Evolutionary conservation across 2,888 invertebrate species (phyloP), one percentile per base, ranked within the genome.

Genomic region (Drosophila picticornis): DNA sequence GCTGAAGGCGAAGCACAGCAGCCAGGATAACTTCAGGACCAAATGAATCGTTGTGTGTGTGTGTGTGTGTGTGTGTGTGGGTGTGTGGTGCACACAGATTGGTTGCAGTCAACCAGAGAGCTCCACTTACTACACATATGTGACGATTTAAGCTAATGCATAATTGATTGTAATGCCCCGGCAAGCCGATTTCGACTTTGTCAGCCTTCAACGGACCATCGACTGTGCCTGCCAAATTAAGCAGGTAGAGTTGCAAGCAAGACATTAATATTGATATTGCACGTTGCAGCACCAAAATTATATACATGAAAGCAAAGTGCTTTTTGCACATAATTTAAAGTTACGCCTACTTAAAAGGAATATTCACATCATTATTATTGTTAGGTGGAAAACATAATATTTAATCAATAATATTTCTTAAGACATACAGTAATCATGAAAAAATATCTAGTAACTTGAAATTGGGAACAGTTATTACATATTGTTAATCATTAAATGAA

Each of bases 131-230:
- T 38, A 61, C 80, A 67, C 72, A 72, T 71, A 83, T 84, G 84
- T 86, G 86, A 81, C 84, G 84, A 84, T 86, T 84, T 83, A 75
- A 81, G 72, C 81, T 81, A 84, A 84, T 84, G 81, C 84, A 84
- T 84, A 84, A 86, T 86, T 84, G 81, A 84, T 81, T 75, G 75
- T 75, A 83, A 84, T 75, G 79, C 77, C 57, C 55, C 58, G 72
- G 72, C 61, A 83, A 85, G 74, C 77, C 74, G 86, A 83, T 77
- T 77, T 80, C 55, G 64, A 69, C 70, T 70, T 68, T 71, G 72
- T 72, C 79, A 78, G 67, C 61, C 81, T 72, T 63, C 67, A 72
- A 59, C 53, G 48, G 64, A 63, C 69, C 75, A 51, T 59, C 63
- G 69, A 63, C 65, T 61, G 10, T 31, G 40, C 11, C 50, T 74